Base-by-base conservation (phyloP, 2,113 vertebrate species). In the Colius striatus region DNA sequence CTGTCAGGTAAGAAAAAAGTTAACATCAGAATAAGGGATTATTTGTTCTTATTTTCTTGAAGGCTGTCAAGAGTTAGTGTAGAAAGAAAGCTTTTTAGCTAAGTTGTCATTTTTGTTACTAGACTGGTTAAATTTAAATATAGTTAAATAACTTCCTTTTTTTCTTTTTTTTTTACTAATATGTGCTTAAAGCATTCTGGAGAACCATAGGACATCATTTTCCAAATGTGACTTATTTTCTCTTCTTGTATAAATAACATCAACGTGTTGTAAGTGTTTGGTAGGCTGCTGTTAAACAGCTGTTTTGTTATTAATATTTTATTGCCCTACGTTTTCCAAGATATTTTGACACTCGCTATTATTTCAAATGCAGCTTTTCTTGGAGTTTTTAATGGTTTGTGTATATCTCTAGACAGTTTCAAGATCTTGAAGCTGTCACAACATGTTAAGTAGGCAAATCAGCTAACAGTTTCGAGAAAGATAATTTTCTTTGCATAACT, bases 251-350 rank as follows among this genome's bases (percentile, higher is more conserved):
- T 67, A 90, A 90, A 62, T 45, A 84, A 55, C 70, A 84, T 66
- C 78, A 91, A 41, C 67, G 38, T 89, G 43, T 93, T 97, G 91
- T 94, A 89, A 90, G 65, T 50, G 79, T 94, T 96, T 67, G 45
- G 79, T 82, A 95, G 68, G 74, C 54, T 60, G 51, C 85, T n/a
- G 2, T 95, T 95, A 95, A 97, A 92, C 92, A 96, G 83, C 92
- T 95, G 81, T 94, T 97, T 96, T 94, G 76, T 96, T 97, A 96
- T 98, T 98, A 97, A 97, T 97, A 97, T 97, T 75, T 95, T 95
- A 97, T 94, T 91, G 71, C 73, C 89, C 77, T 95, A 66, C 11
- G 67, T 97, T 92, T 97, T 90, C 91, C 70, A 84, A 95, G 95
- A 95, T 97, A 96, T 96, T 95, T 97, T 97, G 96, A 97, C 95